Conservation (phyloP, 2,888 invertebrate genomes). For the Pammene fasciana region DNA sequence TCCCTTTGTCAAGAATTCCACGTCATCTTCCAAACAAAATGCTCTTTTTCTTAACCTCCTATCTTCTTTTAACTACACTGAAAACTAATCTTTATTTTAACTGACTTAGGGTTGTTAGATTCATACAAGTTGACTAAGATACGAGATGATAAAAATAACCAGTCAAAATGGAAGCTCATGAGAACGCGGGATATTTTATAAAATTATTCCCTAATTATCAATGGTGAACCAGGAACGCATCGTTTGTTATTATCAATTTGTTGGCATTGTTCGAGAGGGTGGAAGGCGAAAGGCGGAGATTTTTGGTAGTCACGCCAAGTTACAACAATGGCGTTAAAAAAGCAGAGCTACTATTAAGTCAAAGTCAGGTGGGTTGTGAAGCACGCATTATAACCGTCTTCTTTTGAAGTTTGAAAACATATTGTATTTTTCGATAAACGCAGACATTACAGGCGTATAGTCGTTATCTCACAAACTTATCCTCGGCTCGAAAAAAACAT, state of each 20-base stretch:
- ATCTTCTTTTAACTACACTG: not conserved
- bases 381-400: slow-evolving; percentile 8
- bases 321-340: slow-evolving; percentile 21
- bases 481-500: not conserved
- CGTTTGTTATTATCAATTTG: slow-evolving; percentile 56
- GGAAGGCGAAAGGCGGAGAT: slow-evolving; percentile 15
- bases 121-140: not conserved
- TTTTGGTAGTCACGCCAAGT: slow-evolving; percentile 16
- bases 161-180: slow-evolving; percentile 66
- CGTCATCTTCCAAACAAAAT: slow-evolving; percentile 57
- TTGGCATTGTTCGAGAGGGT: slow-evolving; percentile 47
- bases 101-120: not conserved
- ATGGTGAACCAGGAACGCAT: slow-evolving; percentile 44
- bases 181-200: slow-evolving; percentile 65
- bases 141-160: not conserved
- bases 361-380: slow-evolving; percentile 6
- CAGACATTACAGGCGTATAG: too few relatives aligned
- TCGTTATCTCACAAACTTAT: not conserved
- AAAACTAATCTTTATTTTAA: not conserved
- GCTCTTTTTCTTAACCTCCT: slow-evolving; percentile 20
- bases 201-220: slow-evolving; percentile 67
- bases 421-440: not conserved
- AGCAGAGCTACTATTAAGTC: slow-evolving; percentile 17
- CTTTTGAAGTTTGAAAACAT: not conserved
- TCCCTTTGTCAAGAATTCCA: slow-evolving; percentile 75